Percentiles rank a stretch among this genome's conserved stretches.
These are phyloP conservation scores for Zootoca vivipara DNA, from an alignment of 2,113 vertebrate species.

Conservation along the genomic window DNA sequence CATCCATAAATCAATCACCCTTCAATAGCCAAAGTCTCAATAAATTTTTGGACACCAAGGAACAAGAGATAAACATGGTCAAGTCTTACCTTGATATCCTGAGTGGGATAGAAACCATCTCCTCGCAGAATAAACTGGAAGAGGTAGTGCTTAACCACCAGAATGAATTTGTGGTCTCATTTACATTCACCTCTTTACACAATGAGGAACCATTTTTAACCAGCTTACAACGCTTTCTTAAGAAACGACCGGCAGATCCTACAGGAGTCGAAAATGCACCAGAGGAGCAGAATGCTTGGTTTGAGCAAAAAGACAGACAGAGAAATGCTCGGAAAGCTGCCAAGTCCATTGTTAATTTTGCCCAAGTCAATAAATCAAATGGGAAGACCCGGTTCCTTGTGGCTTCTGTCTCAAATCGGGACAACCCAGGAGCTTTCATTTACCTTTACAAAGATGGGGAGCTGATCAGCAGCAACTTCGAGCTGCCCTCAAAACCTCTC, in stretches of 20 bases:
- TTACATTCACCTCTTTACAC: constrained; percentile 39
- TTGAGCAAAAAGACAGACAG: no score
- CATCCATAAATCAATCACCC: constrained; percentile 26
- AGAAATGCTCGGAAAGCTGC: background rate
- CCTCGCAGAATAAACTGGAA: constrained; percentile 6
- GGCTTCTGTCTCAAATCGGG: constrained; percentile 1
- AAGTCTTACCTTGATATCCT: background rate
- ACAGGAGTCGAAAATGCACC: background rate
- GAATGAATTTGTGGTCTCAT: constrained; percentile 24
- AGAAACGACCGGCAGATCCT: background rate
- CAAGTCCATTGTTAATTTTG: constrained; percentile 3
- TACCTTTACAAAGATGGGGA: no score
- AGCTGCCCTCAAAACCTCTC: no score
- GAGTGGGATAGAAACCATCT: background rate
- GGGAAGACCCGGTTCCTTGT: constrained; percentile 1
- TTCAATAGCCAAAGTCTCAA: constrained; percentile 13
- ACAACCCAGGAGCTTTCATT: no score
- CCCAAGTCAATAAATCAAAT: background rate
- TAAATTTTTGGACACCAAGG: constrained; percentile 26
- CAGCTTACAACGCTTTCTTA: constrained; percentile 21
- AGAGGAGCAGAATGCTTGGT: background rate
- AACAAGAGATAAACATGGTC: constrained; percentile 32
- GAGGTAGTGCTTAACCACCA: background rate
- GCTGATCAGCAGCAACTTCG: no score
- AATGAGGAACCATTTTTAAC: constrained; percentile 23